Base-by-base conservation (phyloP, 2,797 vertebrate genomes). In the Urosaurus nigricauda region DNA sequence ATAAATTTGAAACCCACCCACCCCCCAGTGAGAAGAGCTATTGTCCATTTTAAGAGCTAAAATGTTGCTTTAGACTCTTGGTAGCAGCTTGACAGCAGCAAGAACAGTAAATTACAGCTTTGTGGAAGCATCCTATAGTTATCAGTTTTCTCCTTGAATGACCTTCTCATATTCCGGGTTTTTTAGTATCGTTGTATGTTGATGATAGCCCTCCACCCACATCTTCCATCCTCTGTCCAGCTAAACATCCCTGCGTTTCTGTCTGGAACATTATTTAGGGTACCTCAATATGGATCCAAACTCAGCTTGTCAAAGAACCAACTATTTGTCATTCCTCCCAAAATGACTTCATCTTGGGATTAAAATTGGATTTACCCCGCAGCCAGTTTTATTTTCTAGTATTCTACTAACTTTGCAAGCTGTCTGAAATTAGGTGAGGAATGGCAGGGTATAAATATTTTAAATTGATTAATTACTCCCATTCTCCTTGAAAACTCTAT, bases 1-100 rank as follows among this genome's bases (percentile, higher is more conserved):
- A 90, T 74, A 83, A 77, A 70, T 90, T 93, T 78, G 91, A 87
- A 86, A 94, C 70, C 89, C 29, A 29, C 65, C 17, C 5, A 77
- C 37, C 80, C 65, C 85, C 88, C 92, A 85, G 77, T 89, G 93
- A 93, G 94, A 88, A 90, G 87, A 87, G 90, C 86, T n/a, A 74
- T 92, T 94, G 90, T 87, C 89, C 88, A 84, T 84, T 71, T 84
- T 92, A 85, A 75, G 84, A 56, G 89, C 78, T 89, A 65, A 83
- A 92, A 84, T 32, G 75, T 78, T 89, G 80, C 88, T 94, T 83
- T 2, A 74, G 53, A 82, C 68, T 74, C 85, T 82, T 79, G 37
- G 58, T 40, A 21, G 60, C 13, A 40, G 26, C 80, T 86, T 21
- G 56, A 75, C 80, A 88, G 86, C 85, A 83, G 58, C 4, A 89